These are phyloP conservation scores for Benthosema pterotum DNA, from an alignment of 2,797 vertebrate genomes.

Conservation along the genomic window DNA sequence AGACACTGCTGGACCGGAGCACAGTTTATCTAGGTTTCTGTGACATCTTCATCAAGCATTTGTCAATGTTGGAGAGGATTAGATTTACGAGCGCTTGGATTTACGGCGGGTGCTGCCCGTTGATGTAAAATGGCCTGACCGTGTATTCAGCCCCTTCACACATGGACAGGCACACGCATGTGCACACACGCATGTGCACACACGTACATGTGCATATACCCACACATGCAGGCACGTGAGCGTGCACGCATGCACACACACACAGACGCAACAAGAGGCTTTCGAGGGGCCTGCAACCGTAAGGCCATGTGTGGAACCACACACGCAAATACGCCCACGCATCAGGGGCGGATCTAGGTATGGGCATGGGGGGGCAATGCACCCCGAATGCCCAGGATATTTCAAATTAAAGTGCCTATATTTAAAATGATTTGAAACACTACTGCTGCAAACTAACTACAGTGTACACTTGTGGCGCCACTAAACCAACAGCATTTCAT, in stretches of 20 bases:
- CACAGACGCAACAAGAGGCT: background rate
- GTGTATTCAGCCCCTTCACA: slow-evolving; percentile 32
- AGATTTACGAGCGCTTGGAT: slow-evolving; percentile 80
- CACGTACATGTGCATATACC: background rate
- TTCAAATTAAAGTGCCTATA: too few relatives aligned
- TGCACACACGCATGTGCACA: background rate
- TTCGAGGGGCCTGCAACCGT: background rate
- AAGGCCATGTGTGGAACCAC: slow-evolving; percentile 13
- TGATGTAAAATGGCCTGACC: slow-evolving; percentile 52
- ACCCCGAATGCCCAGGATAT: too few relatives aligned
- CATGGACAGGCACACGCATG: background rate
- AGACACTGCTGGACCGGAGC: slow-evolving; percentile 53
- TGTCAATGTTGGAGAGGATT: slow-evolving; percentile 76
- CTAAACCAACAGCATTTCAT: too few relatives aligned
- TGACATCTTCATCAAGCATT: slow-evolving; percentile 85
- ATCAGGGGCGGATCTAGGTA: too few relatives aligned
- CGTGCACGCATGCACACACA: background rate
- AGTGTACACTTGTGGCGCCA: too few relatives aligned
- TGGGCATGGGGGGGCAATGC: too few relatives aligned
- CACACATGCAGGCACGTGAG: background rate
- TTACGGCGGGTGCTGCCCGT: slow-evolving; percentile 56
- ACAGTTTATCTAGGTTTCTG: slow-evolving; percentile 78
- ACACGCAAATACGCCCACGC: slow-evolving; percentile 27
- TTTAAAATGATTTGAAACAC: too few relatives aligned
- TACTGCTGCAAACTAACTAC: too few relatives aligned